phyloP scores from a whole-genome alignment of 2,113 vertebrate genomes.

The Notechis scutatus region DNA sequence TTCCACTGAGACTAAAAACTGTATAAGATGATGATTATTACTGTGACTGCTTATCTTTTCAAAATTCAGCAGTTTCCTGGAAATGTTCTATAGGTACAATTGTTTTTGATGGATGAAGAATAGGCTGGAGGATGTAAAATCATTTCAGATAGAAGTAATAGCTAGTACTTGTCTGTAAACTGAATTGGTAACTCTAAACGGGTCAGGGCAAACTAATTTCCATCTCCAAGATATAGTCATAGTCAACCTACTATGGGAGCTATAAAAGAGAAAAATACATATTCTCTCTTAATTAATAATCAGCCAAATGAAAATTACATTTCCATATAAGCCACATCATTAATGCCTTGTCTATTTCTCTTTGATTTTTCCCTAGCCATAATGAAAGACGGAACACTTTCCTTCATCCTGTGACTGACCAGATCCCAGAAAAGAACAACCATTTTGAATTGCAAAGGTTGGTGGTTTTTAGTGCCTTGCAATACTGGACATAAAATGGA shows the following conservation, averaged over 20 bases:
- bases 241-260: not conserved
- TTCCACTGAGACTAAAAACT: not conserved
- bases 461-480: slow-evolving; percentile 19
- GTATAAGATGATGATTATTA: not conserved
- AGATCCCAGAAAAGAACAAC: slow-evolving; percentile 74
- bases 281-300: not conserved
- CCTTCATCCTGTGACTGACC: slow-evolving; percentile 80
- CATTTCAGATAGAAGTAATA: not conserved
- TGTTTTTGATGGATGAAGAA: not conserved
- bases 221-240: not conserved
- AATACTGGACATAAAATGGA: fast-evolving
- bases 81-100: not conserved
- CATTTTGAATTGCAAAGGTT: slow-evolving; percentile 73
- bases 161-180: not conserved
- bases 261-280: not conserved
- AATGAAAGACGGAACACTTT: slow-evolving; percentile 85
- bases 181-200: not conserved
- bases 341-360: fast-evolving
- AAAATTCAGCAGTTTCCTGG: not conserved
- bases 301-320: not conserved
- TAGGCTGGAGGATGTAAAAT: not conserved
- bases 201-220: not conserved
- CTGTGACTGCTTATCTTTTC: not conserved
- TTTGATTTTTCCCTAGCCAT: slow-evolving; percentile 69
- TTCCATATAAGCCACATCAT: not conserved